These are phyloP conservation scores for Drosophila kanekoi DNA, from an alignment of 2,888 invertebrate genomes.

Conservation along the genomic window DNA sequence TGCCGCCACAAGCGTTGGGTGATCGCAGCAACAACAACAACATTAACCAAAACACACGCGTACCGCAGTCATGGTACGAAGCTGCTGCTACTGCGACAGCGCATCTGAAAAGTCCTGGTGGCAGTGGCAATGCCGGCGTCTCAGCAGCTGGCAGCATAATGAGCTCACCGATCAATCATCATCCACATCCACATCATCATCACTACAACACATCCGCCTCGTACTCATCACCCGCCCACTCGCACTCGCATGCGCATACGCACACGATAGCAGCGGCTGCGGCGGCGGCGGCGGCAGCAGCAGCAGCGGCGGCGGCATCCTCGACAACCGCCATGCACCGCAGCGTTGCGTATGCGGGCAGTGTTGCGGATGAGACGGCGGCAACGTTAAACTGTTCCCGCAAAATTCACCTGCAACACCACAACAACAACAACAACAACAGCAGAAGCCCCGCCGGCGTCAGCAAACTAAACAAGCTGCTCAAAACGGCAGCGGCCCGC, in stretches of 20 bases:
- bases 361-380: conserved; percentile 73
- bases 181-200: conserved; percentile 54
- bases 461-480: conserved; percentile 81
- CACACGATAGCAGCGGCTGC: conserved; percentile 60
- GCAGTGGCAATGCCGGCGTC: conserved; percentile 84
- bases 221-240: conserved; percentile 79
- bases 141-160: conserved; percentile 78
- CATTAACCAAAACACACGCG: conserved; percentile 81
- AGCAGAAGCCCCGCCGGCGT: conserved; percentile 75
- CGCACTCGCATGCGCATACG: conserved; percentile 61
- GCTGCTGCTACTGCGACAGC: conserved; percentile 83
- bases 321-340: conserved; percentile 75
- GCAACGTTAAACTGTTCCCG: conserved; percentile 46
- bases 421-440: conserved; percentile 50
- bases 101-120: conserved; percentile 84
- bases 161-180: conserved; percentile 75
- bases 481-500: conserved; percentile 72
- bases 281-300: conserved; percentile 42
- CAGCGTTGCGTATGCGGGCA: conserved; percentile 82
- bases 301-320: conserved; percentile 55
- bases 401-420: conserved; percentile 68
- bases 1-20: conserved; percentile 83
- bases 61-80: conserved; percentile 85
- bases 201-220: conserved; percentile 73
- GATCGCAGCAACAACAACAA: conserved; percentile 77